Evolutionary conservation across 2,113 vertebrate species (phyloP), one percentile per base, ranked within the genome.

Genomic region (Crotophaga sulcirostris): DNA sequence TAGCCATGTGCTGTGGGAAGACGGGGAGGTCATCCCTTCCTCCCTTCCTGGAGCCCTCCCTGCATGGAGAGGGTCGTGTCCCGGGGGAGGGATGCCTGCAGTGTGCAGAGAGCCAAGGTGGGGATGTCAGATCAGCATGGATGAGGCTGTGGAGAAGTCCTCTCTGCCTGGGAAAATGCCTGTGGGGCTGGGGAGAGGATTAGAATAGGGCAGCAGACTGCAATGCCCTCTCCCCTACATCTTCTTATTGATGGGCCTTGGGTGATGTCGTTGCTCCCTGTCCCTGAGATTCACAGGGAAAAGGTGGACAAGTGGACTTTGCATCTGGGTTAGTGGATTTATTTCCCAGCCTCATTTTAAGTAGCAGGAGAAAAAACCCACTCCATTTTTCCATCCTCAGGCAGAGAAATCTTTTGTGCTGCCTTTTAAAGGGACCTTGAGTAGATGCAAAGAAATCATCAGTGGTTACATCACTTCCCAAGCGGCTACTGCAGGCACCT

Each of bases 321-420:
- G 26, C 5, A 3, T 51, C 45, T 66, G 51, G 70, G 23, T 60
- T 85, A 24, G 49, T 75, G 70, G 59, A 83, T 93, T 59, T 79
- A 63, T 69, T 94, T 91, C 67, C 75, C 60, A 84, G 60, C 45
- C 60, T 93, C 11, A 1, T 85, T 89, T 93, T 91, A 75, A 66
- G 75, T 38, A 82, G 54, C 14, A 52, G 44, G 68, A 64, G 19
- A 7, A 51, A 2, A 63, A 44, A 16, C 1, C 0, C 36, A 16
- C 66, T 90, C 76, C 9, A 56, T 91, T 93, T 94, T 89, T 84
- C 54, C 38, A 11, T 82, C 3, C 0, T 58, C 54, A 62, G 74
- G 84, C 89, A 66, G 82, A 75, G 67, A 77, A 91, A 73, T 90
- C 82, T 80, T 95, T 96, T 96, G 87, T 96, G 90, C 82, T 95